A percentile compares a stretch with the other conserved stretches of the same genome.
phyloP scores from a whole-genome alignment of 2,888 invertebrate genomes.

The Chymomyza amoena region DNA sequence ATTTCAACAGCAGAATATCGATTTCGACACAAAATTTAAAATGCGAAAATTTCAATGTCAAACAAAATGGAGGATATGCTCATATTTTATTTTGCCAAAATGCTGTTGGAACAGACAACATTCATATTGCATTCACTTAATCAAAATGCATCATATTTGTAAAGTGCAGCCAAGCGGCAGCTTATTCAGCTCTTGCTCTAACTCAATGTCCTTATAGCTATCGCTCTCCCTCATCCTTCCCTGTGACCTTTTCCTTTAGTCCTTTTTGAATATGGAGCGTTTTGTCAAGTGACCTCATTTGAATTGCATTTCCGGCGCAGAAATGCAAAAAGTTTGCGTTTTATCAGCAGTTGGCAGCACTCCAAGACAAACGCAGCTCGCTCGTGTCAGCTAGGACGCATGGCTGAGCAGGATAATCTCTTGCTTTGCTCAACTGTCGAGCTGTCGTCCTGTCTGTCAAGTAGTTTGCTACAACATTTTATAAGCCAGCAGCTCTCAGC shows the following conservation, averaged over 20 bases:
- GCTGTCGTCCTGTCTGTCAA: slow-evolving; percentile 8
- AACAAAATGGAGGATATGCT: neutral
- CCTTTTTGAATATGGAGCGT: slow-evolving; percentile 7
- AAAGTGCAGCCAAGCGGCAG: slow-evolving; percentile 19
- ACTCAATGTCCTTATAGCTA: too few species aligned
- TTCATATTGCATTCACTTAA: slow-evolving; percentile 58
- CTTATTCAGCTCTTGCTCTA: neutral
- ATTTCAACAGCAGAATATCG: too few species aligned
- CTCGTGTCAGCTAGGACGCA: slow-evolving; percentile 5
- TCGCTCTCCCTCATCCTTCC: neutral
- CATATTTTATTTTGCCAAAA: neutral
- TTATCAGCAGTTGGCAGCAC: slow-evolving; percentile 51
- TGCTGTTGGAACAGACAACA: slow-evolving; percentile 41
- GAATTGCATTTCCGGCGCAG: slow-evolving; percentile 47
- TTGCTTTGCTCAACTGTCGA: neutral
- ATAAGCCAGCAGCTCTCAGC: neutral
- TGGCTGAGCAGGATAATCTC: slow-evolving; percentile 41
- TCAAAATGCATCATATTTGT: slow-evolving; percentile 57
- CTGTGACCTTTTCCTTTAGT: slow-evolving; percentile 4
- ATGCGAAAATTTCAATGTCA: neutral
- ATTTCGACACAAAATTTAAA: neutral
- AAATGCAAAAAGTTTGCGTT: slow-evolving; percentile 46
- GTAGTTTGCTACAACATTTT: neutral
- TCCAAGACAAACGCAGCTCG: neutral
- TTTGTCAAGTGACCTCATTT: slow-evolving; percentile 46